Base-by-base conservation (phyloP, 2,113 vertebrate genomes). In the Penelope pileata region DNA sequence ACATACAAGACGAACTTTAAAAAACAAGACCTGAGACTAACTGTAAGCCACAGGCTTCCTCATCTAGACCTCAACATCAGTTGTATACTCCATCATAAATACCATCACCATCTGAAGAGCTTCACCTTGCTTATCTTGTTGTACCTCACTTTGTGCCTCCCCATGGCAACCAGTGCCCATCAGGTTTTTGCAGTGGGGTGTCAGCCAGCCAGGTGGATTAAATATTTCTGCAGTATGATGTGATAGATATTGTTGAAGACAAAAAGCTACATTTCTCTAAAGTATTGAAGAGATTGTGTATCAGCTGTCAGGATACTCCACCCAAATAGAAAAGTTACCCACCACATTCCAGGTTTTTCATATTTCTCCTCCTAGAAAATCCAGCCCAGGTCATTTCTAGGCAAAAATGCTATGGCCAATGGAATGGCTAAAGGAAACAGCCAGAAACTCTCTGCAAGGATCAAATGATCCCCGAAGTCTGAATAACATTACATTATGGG, bases 201-300 rank as follows among this genome's bases (percentile, higher is more conserved):
- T 8, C 59, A 75, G 22, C 45, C 43, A 76, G 50, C 4, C 1
- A 4, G 10, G 24, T 6, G 27, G 32, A 24, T 70, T 23, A 59
- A 67, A 81, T 8, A 48, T 10, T 2, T 2, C 36, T 42, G 7
- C 9, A 50, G 34, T 3, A 23, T 0, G 0, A 3, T 50, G 34
- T 50, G 26, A 36, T 8, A 42, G 34, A 29, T 3, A 1, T 45
- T 7, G 2, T 1, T 59, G 30, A 67, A 80, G 54, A 75, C 3
- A 62, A 76, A 94, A 83, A 70, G 19, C 32, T 73, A 68, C 16
- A 16, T 9, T 7, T 53, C 48, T 50, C 32, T 59, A 32, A 51
- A 43, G 12, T 43, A 24, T 42, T 43, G 50, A 22, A 73, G 12
- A 73, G 51, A 73, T 80, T 91, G 38, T 66, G 17, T 45, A 82